Evolutionary conservation across 2,113 vertebrate genomes (phyloP), one percentile per base, ranked within the genome.

Genomic region (Semicossyphus pulcher): DNA sequence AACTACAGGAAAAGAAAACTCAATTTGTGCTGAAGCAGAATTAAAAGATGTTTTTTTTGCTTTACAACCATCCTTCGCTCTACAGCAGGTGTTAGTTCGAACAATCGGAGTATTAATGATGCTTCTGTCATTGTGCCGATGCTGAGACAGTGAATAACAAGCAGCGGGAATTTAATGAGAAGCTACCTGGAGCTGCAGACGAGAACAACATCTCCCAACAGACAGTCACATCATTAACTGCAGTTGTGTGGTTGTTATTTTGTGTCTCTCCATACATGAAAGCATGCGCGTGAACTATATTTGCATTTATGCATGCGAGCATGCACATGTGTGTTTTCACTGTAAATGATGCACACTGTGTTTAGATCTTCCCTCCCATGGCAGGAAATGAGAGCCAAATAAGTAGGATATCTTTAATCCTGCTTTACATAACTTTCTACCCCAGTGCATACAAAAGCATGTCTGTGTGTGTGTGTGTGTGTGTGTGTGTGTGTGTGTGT

Each of bases 341-440:
- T 56, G 48, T 56, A 34, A 65, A 44, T 49, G 9, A 42, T 42
- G 15, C 29, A 49, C 41, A 10, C 56, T 44, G 15, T 41, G 52
- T 53, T 70, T 51, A 44, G 29, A 48, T 37, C 37, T 63, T 36
- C 37, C 21, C 26, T 49, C 26, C 26, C 26, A 5, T 41, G 32
- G 49, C 47, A 62, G 21, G 56, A 73, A 67, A 71, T 67, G 52
- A 10, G 56, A 83, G 49, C 54, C 42, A 69, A 70, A 52, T 45
- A 83, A 83, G 25, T 68, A 54, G 60, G 57, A 34, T 53, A 72
- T n/a, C 0, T 26, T 36, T 69, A 68, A 86, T 88, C 73, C 72
- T 64, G 73, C 44, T 83, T 69, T 78, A 67, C 82, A 72, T 78
- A 71, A 56, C 39, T 64, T 63, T 56, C 47, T 45, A 63, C 53